A percentile compares a stretch with the other conserved stretches of the same genome.
Evolutionary conservation across 2,888 invertebrate genomes (phyloP).

Genomic region (Drosophila quasianomalipes): DNA sequence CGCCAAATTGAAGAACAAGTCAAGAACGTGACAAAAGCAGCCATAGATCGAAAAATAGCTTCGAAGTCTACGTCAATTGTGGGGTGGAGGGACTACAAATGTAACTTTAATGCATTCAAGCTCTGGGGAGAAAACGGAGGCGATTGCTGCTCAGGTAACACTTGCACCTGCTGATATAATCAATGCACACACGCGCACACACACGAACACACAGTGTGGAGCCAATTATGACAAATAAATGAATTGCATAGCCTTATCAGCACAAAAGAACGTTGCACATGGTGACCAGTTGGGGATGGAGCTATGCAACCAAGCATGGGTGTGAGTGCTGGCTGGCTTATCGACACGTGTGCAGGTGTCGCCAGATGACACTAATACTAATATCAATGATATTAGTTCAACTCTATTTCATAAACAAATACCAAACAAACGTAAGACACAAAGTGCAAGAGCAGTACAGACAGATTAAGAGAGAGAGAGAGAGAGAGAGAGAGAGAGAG

Average conservation of each 20-base stretch:
- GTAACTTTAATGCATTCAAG: constrained; percentile 56
- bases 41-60: constrained; percentile 24
- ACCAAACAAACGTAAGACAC: constrained; percentile 6
- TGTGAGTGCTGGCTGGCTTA: constrained; percentile 36
- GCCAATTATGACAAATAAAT: constrained; percentile 78
- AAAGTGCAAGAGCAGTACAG: neutral
- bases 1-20: constrained; percentile 60
- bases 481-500: neutral
- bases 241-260: constrained; percentile 64
- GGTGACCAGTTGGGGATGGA: neutral
- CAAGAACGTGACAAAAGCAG: constrained; percentile 71
- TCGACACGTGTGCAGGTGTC: constrained; percentile 50
- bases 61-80: neutral
- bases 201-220: constrained; percentile 5
- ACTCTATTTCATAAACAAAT: neutral
- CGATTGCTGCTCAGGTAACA: constrained; percentile 23
- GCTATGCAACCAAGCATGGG: constrained; percentile 6
- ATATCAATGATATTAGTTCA: constrained; percentile 19
- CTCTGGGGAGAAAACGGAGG: constrained; percentile 25
- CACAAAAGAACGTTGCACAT: constrained; percentile 36
- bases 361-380: constrained; percentile 31
- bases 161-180: constrained; percentile 41
- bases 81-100: constrained; percentile 24
- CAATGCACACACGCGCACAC: constrained; percentile 3
- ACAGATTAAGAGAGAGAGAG: neutral